phyloP scores from a whole-genome alignment of 2,113 vertebrate genomes.

The Archilochus colubris region DNA sequence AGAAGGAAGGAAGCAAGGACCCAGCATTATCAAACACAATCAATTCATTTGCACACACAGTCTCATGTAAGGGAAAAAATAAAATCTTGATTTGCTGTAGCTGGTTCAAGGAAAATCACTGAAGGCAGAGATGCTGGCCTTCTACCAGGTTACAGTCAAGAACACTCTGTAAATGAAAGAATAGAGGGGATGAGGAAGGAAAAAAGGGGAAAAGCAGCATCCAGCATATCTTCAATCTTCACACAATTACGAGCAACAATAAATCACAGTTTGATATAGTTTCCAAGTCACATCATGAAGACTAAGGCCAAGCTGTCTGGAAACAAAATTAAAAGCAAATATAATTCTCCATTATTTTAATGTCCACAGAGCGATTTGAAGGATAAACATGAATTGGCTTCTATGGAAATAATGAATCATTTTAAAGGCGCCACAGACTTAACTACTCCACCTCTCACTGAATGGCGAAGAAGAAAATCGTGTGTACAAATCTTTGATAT shows the following conservation, averaged over 20 bases:
- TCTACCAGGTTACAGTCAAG: background rate
- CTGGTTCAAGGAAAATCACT: background rate
- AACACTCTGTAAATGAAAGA: conserved; percentile 20
- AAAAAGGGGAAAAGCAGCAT: background rate
- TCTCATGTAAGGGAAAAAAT: background rate
- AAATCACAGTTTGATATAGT: conserved; percentile 57
- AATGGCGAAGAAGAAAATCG: conserved; percentile 33
- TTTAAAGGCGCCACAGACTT: conserved; percentile 55
- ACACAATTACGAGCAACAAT: conserved; percentile 50
- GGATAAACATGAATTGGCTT: conserved; percentile 60
- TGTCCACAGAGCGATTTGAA: conserved; percentile 51
- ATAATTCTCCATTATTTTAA: conserved; percentile 68
- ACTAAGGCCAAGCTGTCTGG: conserved; percentile 66
- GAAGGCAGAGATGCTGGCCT: background rate
- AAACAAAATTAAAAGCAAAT: conserved; percentile 76
- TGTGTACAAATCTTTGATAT: background rate
- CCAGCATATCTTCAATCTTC: conserved; percentile 44
- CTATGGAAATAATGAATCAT: conserved; percentile 69
- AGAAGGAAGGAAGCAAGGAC: too few species aligned
- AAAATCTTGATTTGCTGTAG: conserved; percentile 1
- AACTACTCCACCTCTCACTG: conserved; percentile 50
- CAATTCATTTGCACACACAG: background rate
- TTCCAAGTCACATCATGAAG: conserved; percentile 72
- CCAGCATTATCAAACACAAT: background rate
- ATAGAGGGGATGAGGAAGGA: background rate